Evolutionary conservation across 2,797 vertebrate genomes (phyloP).

Genomic region (Dermochelys coriacea): DNA sequence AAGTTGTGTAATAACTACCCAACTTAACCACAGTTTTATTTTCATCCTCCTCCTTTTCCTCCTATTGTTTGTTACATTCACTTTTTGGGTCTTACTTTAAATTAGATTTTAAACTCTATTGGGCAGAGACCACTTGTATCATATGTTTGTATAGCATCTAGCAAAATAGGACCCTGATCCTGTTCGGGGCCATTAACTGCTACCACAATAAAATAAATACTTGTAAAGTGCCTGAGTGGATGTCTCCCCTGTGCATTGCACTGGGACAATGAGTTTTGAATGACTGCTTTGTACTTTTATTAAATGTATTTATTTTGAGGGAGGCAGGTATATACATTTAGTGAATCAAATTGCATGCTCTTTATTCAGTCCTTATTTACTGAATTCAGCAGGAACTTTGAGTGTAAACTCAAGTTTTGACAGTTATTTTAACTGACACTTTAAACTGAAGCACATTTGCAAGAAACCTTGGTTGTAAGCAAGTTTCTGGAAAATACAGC

Average conservation of each 20-base stretch:
- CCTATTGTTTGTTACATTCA: background rate
- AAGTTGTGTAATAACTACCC: background rate
- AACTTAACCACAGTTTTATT: background rate
- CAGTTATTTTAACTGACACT: slow-evolving; percentile 5
- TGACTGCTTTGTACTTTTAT: slow-evolving; percentile 33
- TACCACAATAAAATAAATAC: background rate
- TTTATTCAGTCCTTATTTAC: slow-evolving; percentile 3
- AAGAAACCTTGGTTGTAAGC: background rate
- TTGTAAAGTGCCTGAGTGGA: background rate
- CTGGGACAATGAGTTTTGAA: background rate
- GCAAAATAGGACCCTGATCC: background rate
- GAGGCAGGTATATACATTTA: background rate
- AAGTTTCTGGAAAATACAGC: slow-evolving; percentile 16
- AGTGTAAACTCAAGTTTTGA: slow-evolving; percentile 30
- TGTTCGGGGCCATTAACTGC: background rate
- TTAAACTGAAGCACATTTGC: slow-evolving; percentile 53
- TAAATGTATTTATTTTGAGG: background rate
- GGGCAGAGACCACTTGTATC: background rate
- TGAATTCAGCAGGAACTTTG: slow-evolving; percentile 19
- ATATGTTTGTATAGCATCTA: background rate
- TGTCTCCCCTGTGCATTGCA: background rate
- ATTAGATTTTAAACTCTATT: background rate
- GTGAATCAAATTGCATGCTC: slow-evolving; percentile 9
- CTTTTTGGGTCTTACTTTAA: background rate
- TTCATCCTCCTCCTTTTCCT: background rate